Conservation (phyloP, 1,140 invertebrate species). For the Bombus superbus region DNA sequence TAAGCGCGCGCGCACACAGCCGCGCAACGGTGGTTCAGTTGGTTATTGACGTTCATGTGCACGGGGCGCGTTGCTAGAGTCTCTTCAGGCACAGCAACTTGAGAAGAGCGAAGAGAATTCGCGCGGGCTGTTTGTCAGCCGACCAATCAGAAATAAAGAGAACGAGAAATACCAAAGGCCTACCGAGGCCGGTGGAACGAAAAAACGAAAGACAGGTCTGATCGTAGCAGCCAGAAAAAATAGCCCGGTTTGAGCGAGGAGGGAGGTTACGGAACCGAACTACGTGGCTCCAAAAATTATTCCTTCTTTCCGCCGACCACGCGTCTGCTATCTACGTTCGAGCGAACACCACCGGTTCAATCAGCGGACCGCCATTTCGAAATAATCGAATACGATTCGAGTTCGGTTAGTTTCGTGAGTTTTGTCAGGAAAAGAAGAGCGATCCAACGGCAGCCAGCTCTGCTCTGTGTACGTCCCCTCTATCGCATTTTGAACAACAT, state of each 20-base stretch:
- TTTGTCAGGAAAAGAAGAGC: neutral
- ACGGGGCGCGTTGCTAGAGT: constrained; percentile 66
- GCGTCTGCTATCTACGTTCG: constrained; percentile 66
- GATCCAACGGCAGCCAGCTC: neutral
- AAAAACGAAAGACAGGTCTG: neutral
- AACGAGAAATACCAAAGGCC: neutral
- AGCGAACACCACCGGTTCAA: constrained; percentile 68
- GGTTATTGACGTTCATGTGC: constrained; percentile 72
- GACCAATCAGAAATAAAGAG: neutral
- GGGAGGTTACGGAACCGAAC: constrained; percentile 19
- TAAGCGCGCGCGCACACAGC: constrained; percentile 63
- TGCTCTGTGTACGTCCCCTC: neutral
- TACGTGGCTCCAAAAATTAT: constrained; percentile 73
- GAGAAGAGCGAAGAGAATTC: constrained; percentile 23
- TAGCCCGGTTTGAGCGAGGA: constrained; percentile 21
- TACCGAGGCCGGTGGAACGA: neutral
- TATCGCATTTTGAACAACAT: neutral
- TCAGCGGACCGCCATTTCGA: constrained; percentile 77
- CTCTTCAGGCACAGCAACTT: constrained; percentile 18
- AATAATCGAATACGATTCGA: constrained; percentile 66
- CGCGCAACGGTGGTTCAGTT: constrained; percentile 72
- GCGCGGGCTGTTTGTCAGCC: constrained; percentile 21
- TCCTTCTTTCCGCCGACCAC: constrained; percentile 33
- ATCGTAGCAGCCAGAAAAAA: neutral
- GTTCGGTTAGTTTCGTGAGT: neutral